These are phyloP conservation scores for Anguilla obscura DNA, from an alignment of 2,797 vertebrate species.

Conservation along the genomic window DNA sequence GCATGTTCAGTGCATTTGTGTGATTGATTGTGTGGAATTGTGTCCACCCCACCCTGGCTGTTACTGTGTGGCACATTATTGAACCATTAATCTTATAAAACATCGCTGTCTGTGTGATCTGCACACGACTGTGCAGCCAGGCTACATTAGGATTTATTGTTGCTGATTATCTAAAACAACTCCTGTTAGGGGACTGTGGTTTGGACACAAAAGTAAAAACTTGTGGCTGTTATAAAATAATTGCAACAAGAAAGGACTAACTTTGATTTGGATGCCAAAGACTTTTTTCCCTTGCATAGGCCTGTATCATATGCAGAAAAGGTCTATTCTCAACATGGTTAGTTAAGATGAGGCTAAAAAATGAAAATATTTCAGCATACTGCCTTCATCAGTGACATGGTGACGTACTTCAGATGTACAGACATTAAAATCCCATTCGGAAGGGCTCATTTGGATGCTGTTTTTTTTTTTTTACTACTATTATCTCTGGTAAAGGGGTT, in stretches of 20 bases:
- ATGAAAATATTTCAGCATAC: neutral
- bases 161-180: neutral
- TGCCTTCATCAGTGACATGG: neutral
- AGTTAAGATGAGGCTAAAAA: neutral
- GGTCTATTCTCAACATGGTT: neutral
- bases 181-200: neutral
- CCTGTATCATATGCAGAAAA: neutral
- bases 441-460: neutral
- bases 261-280: neutral
- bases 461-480: neutral
- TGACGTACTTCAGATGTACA: neutral
- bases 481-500: neutral
- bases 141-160: neutral
- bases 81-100: too few relatives aligned
- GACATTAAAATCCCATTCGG: neutral
- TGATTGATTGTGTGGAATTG: neutral
- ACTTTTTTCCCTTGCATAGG: too few relatives aligned
- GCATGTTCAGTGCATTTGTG: neutral
- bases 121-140: neutral
- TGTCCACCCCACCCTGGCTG: neutral
- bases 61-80: neutral
- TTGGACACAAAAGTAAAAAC: neutral
- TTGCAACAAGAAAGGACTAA: neutral
- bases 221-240: neutral
- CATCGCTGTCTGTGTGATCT: too few relatives aligned